Evolutionary conservation across 2,113 vertebrate genomes (phyloP), one percentile per base, ranked within the genome.

Genomic region (Oryctolagus cuniculus): DNA sequence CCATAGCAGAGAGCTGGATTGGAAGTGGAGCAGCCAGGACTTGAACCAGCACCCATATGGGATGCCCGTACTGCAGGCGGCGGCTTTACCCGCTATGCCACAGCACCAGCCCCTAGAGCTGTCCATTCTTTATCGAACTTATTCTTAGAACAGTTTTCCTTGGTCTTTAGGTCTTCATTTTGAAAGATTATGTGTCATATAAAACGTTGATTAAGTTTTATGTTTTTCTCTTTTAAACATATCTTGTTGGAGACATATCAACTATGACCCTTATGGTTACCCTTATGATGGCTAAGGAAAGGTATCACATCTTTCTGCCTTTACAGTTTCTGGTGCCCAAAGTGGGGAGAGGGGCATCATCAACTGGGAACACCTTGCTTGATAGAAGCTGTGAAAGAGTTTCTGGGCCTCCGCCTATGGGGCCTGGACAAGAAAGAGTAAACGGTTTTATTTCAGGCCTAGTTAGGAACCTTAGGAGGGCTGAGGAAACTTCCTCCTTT

Each of bases 401-500:
- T n/a, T 31, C 29, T 25, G 38, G 81, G 49, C 38, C 9, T 63
- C 36, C 49, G 90, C 64, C 31, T 63, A 27, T 17, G 25, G 66
- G n/a, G 13, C 73, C 31, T 38, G 12, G 25, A 73, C 75, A 81
- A 64, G 67, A 93, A 72, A 8, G 31, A 2, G 78, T 55, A 63
- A 87, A 64, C 51, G 78, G 53, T 80, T 87, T 93, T 70, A 86
- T 86, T 78, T 38, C 38, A 61, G 21, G 11, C 29, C 82, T 80
- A 53, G 9, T 19, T 66, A 61, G 55, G 27, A 61, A 29, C 29
- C 19, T 22, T 61, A 21, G 8, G 5, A 12, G 25, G 55, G 5
- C n/a, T 36, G 25, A 61, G 24, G 64, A 87, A 63, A 64, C 10
- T 55, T 44, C 58, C 55, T 44, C n/a, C 29, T 17, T 21, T 64